Percentiles rank a stretch among this genome's conserved stretches.
phyloP scores from a whole-genome alignment of 2,113 vertebrate species.

The Numida meleagris region DNA sequence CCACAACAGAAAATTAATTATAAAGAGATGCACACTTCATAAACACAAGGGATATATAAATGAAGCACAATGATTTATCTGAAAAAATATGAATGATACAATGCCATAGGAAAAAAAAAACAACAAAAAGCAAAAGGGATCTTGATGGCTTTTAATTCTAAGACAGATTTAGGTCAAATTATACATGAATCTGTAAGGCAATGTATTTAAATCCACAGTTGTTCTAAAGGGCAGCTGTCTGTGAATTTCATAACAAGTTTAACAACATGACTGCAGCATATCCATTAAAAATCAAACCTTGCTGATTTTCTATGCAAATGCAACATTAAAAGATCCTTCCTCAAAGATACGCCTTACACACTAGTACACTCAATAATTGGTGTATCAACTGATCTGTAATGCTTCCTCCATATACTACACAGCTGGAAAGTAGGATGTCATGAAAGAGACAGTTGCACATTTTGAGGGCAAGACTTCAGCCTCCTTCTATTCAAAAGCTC shows the following conservation, averaged over 20 bases:
- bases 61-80: neutral
- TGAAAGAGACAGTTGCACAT: neutral
- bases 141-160: neutral
- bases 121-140: neutral
- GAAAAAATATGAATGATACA: neutral
- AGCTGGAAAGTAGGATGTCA: neutral
- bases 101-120: neutral
- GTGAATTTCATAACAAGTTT: constrained; percentile 23
- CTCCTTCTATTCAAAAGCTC: neutral
- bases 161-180: neutral
- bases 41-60: neutral
- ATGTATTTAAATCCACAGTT: neutral
- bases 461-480: neutral
- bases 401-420: too few relatives aligned
- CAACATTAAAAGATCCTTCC: neutral
- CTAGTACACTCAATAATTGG: neutral
- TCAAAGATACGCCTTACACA: neutral
- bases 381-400: neutral
- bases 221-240: constrained; percentile 1
- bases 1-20: neutral
- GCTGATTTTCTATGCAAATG: constrained; percentile 16
- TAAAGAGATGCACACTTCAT: neutral
- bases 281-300: constrained; percentile 26
- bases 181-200: neutral
- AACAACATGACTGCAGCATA: neutral